phyloP scores from a whole-genome alignment of 2,113 vertebrate species.

The Cynocephalus volans region DNA sequence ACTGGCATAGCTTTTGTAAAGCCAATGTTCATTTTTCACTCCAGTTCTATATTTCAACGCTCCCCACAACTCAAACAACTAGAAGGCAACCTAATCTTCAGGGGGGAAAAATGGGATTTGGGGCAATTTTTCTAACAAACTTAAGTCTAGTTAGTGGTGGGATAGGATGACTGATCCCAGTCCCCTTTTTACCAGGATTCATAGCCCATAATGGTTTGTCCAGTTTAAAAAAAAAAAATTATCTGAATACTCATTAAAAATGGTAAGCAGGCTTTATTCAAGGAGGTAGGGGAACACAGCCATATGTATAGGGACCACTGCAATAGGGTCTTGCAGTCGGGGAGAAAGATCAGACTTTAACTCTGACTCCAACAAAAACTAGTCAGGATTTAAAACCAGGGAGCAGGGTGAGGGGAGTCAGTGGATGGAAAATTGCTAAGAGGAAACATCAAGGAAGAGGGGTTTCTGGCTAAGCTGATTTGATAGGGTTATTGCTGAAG shows the following conservation, averaged over 20 bases:
- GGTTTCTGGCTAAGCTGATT: neutral
- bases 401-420: too few species aligned
- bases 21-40: neutral
- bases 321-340: fast-evolving
- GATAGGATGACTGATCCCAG: neutral
- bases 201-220: neutral
- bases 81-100: neutral
- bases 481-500: neutral
- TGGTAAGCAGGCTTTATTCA: too few species aligned
- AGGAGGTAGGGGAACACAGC: neutral
- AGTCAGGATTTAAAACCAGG: neutral
- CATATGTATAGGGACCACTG: neutral
- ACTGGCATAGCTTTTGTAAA: neutral
- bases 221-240: neutral
- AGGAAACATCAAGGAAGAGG: neutral
- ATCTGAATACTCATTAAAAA: neutral
- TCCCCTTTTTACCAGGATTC: neutral
- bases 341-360: neutral
- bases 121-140: neutral
- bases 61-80: neutral
- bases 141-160: neutral
- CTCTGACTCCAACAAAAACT: neutral
- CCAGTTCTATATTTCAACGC: neutral
- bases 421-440: neutral
- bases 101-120: neutral